Percentiles rank a stretch among this genome's conserved stretches.
phyloP scores from a whole-genome alignment of 1,140 invertebrate genomes.

The Laupala kohalensis region DNA sequence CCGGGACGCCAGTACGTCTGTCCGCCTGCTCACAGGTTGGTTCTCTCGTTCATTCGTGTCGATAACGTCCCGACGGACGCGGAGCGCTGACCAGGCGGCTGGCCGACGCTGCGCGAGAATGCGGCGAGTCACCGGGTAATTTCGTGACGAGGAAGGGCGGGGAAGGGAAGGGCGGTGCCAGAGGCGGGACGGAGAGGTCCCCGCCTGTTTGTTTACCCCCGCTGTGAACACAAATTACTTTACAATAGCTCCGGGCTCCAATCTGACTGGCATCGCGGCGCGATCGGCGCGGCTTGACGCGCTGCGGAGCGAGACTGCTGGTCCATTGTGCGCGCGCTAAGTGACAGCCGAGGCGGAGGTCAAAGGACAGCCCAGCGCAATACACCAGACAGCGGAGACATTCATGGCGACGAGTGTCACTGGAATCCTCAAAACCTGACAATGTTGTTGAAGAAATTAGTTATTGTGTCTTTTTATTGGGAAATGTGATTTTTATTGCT shows the following conservation, averaged over 20 bases:
- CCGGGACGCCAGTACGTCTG: background rate
- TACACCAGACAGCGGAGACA: too few species aligned
- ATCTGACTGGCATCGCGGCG: background rate
- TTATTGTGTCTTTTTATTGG: too few species aligned
- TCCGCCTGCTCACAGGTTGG: background rate
- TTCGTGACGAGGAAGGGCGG: background rate
- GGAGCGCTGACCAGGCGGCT: too few species aligned
- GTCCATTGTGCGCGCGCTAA: background rate
- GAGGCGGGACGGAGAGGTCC: background rate
- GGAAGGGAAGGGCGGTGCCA: background rate
- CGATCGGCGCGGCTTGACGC: background rate
- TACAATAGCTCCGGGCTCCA: background rate
- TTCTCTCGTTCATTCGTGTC: background rate
- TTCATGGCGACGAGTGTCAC: too few species aligned
- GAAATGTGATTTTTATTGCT: too few species aligned
- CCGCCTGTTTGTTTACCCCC: slow-evolving; percentile 1
- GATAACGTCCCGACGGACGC: background rate
- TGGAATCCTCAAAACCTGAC: too few species aligned
- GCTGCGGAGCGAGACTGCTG: too few species aligned
- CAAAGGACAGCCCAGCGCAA: too few species aligned
- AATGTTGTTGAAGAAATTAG: too few species aligned
- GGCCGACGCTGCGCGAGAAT: background rate
- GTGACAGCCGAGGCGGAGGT: background rate
- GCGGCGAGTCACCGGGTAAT: slow-evolving; percentile 1
- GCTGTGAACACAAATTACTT: slow-evolving; percentile 5